Percentiles rank a stretch among this genome's conserved stretches.
These are phyloP conservation scores for Tupaia chinensis DNA, from an alignment of 2,113 vertebrate species.

Conservation along the genomic window DNA sequence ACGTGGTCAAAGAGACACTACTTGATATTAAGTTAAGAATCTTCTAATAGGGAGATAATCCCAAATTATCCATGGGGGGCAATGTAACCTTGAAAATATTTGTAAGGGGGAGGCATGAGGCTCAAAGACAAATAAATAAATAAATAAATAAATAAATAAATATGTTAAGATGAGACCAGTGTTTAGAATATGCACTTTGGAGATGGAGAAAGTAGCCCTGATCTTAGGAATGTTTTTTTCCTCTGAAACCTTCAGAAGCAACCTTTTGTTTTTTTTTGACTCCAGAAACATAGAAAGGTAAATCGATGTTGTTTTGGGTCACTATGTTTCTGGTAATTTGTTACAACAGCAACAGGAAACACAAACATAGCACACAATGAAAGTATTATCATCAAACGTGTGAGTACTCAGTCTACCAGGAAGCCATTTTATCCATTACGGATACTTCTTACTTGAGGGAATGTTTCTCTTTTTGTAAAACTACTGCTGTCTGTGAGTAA, in stretches of 20 bases:
- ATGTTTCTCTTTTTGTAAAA: not conserved
- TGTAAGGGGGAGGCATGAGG: not conserved
- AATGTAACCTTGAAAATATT: not conserved
- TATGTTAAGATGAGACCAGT: not conserved
- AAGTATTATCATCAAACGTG: not conserved
- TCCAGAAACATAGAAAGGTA: not conserved
- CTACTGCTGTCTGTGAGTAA: not conserved
- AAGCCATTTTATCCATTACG: not conserved
- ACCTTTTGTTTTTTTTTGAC: not conserved
- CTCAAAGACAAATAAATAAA: not conserved
- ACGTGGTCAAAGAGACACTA: not conserved
- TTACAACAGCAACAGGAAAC: not conserved
- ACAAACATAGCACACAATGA: not conserved
- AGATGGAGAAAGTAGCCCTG: not conserved
- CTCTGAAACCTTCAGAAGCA: not conserved
- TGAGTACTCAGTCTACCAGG: not conserved
- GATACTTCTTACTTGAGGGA: not conserved
- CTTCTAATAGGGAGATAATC: not conserved
- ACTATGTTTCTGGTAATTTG: not conserved
- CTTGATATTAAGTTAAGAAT: not conserved
- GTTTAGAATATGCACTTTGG: not conserved
- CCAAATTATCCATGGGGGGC: not conserved
- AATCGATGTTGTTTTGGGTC: not conserved
- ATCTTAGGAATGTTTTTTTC: not conserved
- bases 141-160: not conserved